phyloP scores from a whole-genome alignment of 53 echinoderm and acorn worm species.

The Patiria pectinifera region DNA sequence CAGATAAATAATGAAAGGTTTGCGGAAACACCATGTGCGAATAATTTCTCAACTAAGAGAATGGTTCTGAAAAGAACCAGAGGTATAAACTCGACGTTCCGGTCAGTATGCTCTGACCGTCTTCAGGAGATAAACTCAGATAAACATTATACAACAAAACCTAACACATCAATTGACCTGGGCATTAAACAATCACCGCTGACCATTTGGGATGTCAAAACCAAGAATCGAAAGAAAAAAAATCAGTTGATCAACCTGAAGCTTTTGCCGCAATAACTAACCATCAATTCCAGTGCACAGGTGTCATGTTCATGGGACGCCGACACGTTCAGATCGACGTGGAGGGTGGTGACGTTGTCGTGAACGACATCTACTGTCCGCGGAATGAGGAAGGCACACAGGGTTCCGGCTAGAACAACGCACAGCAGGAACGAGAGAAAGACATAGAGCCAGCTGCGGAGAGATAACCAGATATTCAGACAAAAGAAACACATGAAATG shows the following conservation, averaged over 20 bases:
- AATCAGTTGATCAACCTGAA: not conserved
- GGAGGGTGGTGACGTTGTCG: constrained; percentile 35
- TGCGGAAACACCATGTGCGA: too few species aligned
- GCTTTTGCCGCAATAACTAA: not conserved
- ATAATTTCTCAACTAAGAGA: too few species aligned
- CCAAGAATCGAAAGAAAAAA: too few species aligned
- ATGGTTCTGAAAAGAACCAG: too few species aligned
- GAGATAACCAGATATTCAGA: not conserved
- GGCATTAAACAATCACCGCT: too few species aligned
- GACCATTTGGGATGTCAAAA: too few species aligned
- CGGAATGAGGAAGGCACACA: constrained; percentile 72
- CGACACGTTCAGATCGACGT: constrained; percentile 36
- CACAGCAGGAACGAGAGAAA: constrained; percentile 66
- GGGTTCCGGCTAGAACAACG: constrained; percentile 54
- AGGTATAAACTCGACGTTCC: too few species aligned
- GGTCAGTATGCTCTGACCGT: too few species aligned
- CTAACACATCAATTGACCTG: too few species aligned
- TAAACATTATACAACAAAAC: too few species aligned
- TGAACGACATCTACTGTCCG: constrained; percentile 65
- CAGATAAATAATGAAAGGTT: not conserved
- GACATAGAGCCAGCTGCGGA: constrained; percentile 73
- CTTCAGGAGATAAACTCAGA: too few species aligned
- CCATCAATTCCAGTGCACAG: constrained; percentile 37
- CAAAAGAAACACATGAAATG: not conserved
- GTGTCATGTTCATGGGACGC: not conserved